phyloP scores from a whole-genome alignment of 1,140 invertebrate species.

The Scaptomyza montana region DNA sequence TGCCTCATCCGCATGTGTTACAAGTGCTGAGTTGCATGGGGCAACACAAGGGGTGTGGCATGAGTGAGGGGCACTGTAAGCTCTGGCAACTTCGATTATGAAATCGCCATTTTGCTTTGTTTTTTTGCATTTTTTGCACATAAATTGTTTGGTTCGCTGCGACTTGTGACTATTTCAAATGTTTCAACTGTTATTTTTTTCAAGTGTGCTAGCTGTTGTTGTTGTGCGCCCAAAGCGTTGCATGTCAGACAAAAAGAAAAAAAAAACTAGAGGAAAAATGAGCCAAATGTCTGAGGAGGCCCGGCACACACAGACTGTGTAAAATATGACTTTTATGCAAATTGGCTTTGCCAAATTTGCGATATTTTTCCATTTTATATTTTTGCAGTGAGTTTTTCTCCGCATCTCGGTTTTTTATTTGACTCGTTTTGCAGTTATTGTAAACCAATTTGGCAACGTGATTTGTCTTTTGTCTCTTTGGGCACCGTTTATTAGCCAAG shows the following conservation, averaged over 20 bases:
- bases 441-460: conserved; percentile 78
- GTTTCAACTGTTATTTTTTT: conserved; percentile 40
- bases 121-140: conserved; percentile 61
- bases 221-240: conserved; percentile 36
- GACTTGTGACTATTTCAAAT: conserved; percentile 45
- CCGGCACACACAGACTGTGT: conserved; percentile 21
- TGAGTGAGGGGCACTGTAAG: neutral
- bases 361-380: conserved; percentile 61
- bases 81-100: conserved; percentile 57
- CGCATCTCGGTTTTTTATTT: conserved; percentile 16
- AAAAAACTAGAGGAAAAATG: too few species aligned
- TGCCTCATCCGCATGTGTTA: conserved; percentile 69
- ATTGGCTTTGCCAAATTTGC: conserved; percentile 74
- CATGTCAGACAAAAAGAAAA: too few species aligned
- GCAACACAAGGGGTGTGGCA: neutral
- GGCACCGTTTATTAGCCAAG: conserved; percentile 10
- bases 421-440: conserved; percentile 62
- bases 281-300: conserved; percentile 53
- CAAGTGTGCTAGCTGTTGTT: conserved; percentile 5
- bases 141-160: conserved; percentile 55
- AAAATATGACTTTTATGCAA: conserved; percentile 79
- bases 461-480: conserved; percentile 63
- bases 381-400: conserved; percentile 25
- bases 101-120: conserved; percentile 41
- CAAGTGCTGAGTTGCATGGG: neutral